Conservation (phyloP, 2,888 invertebrate species). For the Itoplectis maculator region DNA sequence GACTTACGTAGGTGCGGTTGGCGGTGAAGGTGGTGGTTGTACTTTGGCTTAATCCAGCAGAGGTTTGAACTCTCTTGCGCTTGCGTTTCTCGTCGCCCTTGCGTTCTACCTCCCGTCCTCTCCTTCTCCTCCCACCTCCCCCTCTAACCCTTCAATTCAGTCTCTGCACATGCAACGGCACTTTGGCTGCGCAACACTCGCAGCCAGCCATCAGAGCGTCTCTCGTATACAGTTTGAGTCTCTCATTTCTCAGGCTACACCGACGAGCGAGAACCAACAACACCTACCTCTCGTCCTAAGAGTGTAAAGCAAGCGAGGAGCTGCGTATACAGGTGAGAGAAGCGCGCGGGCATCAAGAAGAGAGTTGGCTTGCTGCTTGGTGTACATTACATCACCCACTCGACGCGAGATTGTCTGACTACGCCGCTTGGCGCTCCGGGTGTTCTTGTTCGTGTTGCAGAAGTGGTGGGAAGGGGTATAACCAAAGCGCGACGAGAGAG, state of each 20-base stretch:
- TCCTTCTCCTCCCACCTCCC: constrained; percentile 34
- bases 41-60: constrained; percentile 76
- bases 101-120: constrained; percentile 57
- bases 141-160: neutral
- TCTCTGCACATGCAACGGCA: constrained; percentile 38
- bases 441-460: constrained; percentile 26
- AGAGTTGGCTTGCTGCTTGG: constrained; percentile 31
- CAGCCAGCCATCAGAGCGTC: constrained; percentile 24
- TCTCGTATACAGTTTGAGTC: constrained; percentile 20
- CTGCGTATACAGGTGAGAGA: constrained; percentile 39
- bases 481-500: neutral
- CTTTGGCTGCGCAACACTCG: constrained; percentile 33
- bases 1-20: constrained; percentile 38
- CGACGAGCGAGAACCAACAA: neutral
- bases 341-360: neutral
- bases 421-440: neutral
- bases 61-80: constrained; percentile 43
- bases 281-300: neutral
- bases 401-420: constrained; percentile 46
- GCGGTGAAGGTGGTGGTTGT: constrained; percentile 70
- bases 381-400: constrained; percentile 50
- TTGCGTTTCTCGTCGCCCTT: constrained; percentile 11
- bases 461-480: constrained; percentile 20
- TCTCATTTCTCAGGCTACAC: constrained; percentile 20
- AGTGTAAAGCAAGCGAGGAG: constrained; percentile 48